These are phyloP conservation scores for Platanista minor DNA, from an alignment of 2,113 vertebrate genomes.

Conservation along the genomic window DNA sequence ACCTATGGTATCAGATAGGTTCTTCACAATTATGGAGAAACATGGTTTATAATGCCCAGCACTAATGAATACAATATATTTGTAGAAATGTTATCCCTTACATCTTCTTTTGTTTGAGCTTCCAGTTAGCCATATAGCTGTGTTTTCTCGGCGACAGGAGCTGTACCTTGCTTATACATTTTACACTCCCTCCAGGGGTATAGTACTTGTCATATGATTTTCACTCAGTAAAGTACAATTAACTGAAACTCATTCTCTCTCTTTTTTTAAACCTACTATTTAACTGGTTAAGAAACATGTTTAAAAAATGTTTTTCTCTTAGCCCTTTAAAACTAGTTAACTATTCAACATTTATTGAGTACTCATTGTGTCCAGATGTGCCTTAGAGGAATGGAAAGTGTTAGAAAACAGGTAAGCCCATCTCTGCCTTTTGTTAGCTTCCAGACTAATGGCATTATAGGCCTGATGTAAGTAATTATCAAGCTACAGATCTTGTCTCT, in stretches of 20 bases:
- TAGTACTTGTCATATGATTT: background rate
- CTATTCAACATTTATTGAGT: background rate
- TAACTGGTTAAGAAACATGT: background rate
- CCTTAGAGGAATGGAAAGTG: background rate
- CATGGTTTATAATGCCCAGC: background rate
- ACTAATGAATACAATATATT: background rate
- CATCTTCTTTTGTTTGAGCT: background rate
- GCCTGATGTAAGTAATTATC: background rate
- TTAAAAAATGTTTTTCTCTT: background rate
- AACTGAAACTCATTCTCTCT: background rate
- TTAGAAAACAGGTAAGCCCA: background rate
- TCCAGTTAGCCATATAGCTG: background rate
- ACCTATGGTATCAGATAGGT: background rate
- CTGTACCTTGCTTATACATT: background rate
- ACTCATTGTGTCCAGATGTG: background rate
- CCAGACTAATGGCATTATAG: background rate
- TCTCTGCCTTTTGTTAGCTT: background rate
- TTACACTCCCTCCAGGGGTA: background rate
- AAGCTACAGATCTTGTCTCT: background rate
- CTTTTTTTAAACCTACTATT: background rate
- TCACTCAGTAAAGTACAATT: background rate
- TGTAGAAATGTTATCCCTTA: background rate
- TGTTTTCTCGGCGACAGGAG: background rate
- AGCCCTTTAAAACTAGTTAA: background rate
- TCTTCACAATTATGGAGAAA: background rate